Percentiles rank a stretch among this genome's conserved stretches.
Conservation (phyloP, 2,113 vertebrate genomes). For the Pterocles burchelli region DNA sequence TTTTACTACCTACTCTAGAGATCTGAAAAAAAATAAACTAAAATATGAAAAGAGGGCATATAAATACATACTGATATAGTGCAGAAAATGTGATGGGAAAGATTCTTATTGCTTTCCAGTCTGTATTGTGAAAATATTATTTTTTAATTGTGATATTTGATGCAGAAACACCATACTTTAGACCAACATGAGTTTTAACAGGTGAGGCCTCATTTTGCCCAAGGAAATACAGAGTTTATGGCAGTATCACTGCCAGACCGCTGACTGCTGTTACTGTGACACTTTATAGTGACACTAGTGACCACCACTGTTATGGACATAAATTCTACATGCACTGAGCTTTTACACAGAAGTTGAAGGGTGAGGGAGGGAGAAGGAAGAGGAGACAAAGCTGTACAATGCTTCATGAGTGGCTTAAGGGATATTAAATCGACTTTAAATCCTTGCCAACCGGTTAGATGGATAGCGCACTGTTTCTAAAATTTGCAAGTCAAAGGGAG, state of each 20-base stretch:
- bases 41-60: not conserved
- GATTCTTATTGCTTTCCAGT: not conserved
- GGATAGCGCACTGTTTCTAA: conserved; percentile 15
- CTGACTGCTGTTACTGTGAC: not conserved
- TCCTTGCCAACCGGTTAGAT: conserved; percentile 25
- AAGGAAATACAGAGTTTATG: not conserved
- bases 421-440: conserved; percentile 24
- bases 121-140: not conserved
- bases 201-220: not conserved
- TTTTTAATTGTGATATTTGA: not conserved
- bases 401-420: conserved; percentile 8
- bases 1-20: not conserved
- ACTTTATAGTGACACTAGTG: not conserved
- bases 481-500: conserved; percentile 57
- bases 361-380: not conserved
- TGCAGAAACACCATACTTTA: not conserved
- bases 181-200: not conserved
- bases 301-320: not conserved
- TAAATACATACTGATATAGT: not conserved
- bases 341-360: not conserved
- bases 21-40: not conserved
- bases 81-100: not conserved
- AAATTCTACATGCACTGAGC: not conserved
- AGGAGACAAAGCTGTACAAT: not conserved
- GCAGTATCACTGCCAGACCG: not conserved